A percentile compares a stretch with the other conserved stretches of the same genome.
Conservation (phyloP, 2,888 invertebrate genomes). For the Napeogenes sylphis region DNA sequence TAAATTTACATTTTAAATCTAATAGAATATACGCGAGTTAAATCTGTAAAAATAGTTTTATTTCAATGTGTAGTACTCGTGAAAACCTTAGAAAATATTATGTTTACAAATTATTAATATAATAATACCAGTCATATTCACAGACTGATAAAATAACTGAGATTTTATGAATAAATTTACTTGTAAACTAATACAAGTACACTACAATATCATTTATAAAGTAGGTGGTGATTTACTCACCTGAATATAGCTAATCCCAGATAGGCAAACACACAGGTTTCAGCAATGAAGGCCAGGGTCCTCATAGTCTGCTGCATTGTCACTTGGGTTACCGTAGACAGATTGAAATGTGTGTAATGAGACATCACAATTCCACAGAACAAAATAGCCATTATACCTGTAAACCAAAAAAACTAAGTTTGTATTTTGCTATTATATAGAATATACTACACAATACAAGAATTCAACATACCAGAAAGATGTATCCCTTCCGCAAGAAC, state of each 20-base stretch:
- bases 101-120: too few relatives aligned
- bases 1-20: too few relatives aligned
- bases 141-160: too few relatives aligned
- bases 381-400: constrained; percentile 99
- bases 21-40: too few relatives aligned
- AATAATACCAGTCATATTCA: too few relatives aligned
- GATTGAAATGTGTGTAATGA: constrained; percentile 98
- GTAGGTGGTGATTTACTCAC: constrained; percentile 37
- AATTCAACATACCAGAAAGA: constrained; percentile 83
- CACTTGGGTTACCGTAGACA: constrained; percentile 98
- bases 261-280: constrained; percentile 99
- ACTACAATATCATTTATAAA: too few relatives aligned
- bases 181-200: too few relatives aligned
- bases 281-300: constrained; percentile 97
- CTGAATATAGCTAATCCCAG: constrained; percentile 90
- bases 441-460: not conserved
- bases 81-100: too few relatives aligned
- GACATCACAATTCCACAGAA: constrained; percentile 99
- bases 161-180: not conserved
- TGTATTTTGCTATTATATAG: not conserved
- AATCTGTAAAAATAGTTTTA: too few relatives aligned
- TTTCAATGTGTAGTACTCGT: too few relatives aligned
- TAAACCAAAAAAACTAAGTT: constrained; percentile 37
- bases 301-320: constrained; percentile 99
- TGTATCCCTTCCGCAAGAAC: constrained; percentile 98